phyloP scores from a whole-genome alignment of 2,797 vertebrate species.

The Allobates femoralis region DNA sequence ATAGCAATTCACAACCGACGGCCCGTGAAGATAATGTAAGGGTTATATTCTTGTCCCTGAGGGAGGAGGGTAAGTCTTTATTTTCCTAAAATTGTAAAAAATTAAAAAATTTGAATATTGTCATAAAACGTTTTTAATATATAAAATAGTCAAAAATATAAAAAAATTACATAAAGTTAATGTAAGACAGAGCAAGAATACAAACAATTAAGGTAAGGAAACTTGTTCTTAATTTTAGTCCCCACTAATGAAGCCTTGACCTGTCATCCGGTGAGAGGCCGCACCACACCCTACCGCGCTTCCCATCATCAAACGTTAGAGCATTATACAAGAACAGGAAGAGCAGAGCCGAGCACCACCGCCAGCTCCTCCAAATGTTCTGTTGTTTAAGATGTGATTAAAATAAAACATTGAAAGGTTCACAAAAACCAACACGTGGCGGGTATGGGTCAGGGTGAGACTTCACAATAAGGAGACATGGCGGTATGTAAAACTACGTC shows the following conservation, averaged over 20 bases:
- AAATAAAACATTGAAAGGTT: background rate
- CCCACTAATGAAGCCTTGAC: background rate
- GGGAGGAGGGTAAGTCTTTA: background rate
- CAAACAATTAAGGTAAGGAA: no score
- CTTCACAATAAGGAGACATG: background rate
- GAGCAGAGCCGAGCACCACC: background rate
- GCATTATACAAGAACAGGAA: constrained; percentile 18
- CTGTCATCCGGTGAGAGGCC: background rate
- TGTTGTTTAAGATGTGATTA: background rate
- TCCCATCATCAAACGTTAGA: background rate
- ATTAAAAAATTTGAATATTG: background rate
- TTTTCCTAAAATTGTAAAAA: background rate
- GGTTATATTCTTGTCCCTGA: background rate
- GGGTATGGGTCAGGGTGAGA: background rate
- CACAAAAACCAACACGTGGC: background rate
- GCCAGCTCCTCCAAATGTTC: background rate
- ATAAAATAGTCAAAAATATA: background rate
- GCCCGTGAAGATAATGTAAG: background rate
- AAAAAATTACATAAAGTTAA: background rate
- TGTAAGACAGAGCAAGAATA: background rate
- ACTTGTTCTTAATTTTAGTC: background rate
- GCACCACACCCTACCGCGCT: background rate
- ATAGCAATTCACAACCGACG: constrained; percentile 1
- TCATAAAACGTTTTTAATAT: background rate
- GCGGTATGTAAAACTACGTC: no score